A percentile compares a stretch with the other conserved stretches of the same genome.
These are phyloP conservation scores for Acrocephalus arundinaceus DNA, from an alignment of 2,113 vertebrate species.

Conservation along the genomic window DNA sequence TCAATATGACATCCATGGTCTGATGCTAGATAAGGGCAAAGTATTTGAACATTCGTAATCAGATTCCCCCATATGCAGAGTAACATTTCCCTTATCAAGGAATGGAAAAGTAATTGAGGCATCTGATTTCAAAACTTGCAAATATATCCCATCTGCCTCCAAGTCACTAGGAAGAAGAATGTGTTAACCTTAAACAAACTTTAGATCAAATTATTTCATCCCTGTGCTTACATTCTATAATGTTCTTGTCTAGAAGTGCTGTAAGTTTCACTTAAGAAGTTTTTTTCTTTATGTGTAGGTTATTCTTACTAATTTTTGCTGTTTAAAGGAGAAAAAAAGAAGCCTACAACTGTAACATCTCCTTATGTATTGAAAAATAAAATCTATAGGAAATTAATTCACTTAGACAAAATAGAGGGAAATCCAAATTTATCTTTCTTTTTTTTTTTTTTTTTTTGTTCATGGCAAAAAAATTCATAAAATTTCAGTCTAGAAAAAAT, in stretches of 20 bases:
- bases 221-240: neutral
- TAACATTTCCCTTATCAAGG: slow-evolving; percentile 13
- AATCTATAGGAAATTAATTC: neutral
- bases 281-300: neutral
- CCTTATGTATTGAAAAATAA: neutral
- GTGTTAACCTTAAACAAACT: slow-evolving; percentile 20
- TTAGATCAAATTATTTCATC: neutral
- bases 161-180: neutral
- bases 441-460: neutral
- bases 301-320: neutral
- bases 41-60: slow-evolving; percentile 16
- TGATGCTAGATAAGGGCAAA: slow-evolving; percentile 36
- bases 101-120: slow-evolving; percentile 6
- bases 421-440: neutral
- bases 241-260: neutral
- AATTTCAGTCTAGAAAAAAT: neutral
- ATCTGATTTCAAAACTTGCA: slow-evolving; percentile 48
- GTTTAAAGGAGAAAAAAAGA: neutral
- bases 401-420: neutral
- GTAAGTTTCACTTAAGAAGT: neutral
- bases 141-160: neutral
- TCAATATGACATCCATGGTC: slow-evolving; percentile 10
- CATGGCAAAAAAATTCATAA: neutral
- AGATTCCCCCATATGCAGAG: slow-evolving; percentile 5
- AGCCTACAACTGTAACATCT: neutral